phyloP scores from a whole-genome alignment of 2,888 invertebrate genomes.

The Dynastes maya region DNA sequence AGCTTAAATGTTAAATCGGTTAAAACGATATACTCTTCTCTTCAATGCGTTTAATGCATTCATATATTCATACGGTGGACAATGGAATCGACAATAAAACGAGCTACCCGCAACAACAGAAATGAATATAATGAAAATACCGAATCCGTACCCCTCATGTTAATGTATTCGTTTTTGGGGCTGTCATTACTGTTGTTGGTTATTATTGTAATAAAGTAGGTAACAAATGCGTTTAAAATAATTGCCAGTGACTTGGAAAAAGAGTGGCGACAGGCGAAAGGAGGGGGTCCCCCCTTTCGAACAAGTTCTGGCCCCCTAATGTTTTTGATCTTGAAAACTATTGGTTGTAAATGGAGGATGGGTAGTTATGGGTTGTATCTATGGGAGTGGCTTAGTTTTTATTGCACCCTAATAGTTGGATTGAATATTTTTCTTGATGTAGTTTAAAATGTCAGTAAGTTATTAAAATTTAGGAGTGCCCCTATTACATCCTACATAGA shows the following conservation, averaged over 20 bases:
- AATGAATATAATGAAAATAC: slow-evolving; percentile 4
- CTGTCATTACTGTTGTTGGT: background rate
- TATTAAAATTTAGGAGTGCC: too few relatives aligned
- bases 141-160: background rate
- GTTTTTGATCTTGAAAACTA: background rate
- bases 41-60: slow-evolving; percentile 24
- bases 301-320: background rate
- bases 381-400: slow-evolving; percentile 8
- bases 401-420: background rate
- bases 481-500: too few relatives aligned
- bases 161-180: slow-evolving; percentile 15
- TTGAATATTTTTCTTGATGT: too few relatives aligned
- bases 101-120: slow-evolving; percentile 10
- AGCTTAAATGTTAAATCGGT: slow-evolving; percentile 35
- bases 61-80: background rate
- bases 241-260: slow-evolving; percentile 16
- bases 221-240: slow-evolving; percentile 42
- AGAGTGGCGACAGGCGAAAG: background rate
- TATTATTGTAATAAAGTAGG: slow-evolving; percentile 31
- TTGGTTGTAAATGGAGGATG: background rate
- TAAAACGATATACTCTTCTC: slow-evolving; percentile 24
- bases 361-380: background rate
- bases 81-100: slow-evolving; percentile 23
- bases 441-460: too few relatives aligned
- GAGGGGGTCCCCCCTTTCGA: background rate